These are phyloP conservation scores for Labia minor DNA, from an alignment of 2,888 invertebrate species.

Conservation along the genomic window DNA sequence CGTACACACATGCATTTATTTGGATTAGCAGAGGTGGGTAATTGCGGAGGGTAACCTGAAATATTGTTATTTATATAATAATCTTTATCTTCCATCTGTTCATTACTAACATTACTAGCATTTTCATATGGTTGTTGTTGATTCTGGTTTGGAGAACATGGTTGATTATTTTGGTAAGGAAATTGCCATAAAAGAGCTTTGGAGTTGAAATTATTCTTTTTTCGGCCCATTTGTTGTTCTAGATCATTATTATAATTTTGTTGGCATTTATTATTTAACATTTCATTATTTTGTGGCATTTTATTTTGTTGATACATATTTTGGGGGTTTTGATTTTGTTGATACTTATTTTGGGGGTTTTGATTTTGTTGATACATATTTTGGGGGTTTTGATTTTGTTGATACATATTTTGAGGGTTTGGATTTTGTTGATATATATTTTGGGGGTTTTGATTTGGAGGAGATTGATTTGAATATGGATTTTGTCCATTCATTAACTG, in stretches of 20 bases:
- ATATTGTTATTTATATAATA: background rate
- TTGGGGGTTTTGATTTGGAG: background rate
- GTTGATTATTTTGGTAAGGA: background rate
- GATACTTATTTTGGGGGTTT: background rate
- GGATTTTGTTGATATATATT: background rate
- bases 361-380: background rate
- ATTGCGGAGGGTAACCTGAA: background rate
- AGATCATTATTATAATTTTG: background rate
- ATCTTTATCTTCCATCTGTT: background rate
- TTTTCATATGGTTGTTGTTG: background rate
- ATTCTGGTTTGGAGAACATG: background rate
- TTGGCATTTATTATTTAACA: too few relatives aligned
- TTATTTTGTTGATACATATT: background rate
- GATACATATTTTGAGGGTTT: background rate
- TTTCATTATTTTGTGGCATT: too few relatives aligned
- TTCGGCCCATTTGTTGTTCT: too few relatives aligned
- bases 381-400: background rate
- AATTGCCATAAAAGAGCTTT: too few relatives aligned
- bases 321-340: background rate
- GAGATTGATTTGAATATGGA: too few relatives aligned
- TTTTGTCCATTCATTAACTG: background rate
- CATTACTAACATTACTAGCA: background rate
- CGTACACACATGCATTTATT: background rate
- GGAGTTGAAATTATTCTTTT: too few relatives aligned
- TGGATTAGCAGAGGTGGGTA: background rate